phyloP scores from a whole-genome alignment of 2,888 invertebrate species.

The Drosophila niveifrons region DNA sequence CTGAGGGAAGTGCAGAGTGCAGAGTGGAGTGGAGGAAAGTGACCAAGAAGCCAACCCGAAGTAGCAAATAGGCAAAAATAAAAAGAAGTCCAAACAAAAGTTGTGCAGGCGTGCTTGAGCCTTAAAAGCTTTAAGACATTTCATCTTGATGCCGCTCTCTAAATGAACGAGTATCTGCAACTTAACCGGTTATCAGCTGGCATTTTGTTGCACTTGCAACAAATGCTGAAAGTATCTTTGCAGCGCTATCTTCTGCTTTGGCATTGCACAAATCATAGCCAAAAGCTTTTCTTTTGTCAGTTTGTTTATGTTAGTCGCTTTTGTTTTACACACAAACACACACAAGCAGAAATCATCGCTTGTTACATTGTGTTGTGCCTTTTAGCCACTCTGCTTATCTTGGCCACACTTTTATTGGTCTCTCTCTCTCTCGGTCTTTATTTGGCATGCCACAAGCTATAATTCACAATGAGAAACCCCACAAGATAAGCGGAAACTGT shows the following conservation, averaged over 20 bases:
- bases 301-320: constrained; percentile 17
- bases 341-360: constrained; percentile 22
- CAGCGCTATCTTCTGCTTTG: constrained; percentile 11
- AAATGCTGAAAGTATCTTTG: constrained; percentile 42
- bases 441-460: constrained; percentile 70
- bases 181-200: constrained; percentile 41
- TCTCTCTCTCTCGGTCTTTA: constrained; percentile 47
- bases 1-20: constrained; percentile 7
- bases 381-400: constrained; percentile 71
- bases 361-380: constrained; percentile 23
- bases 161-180: constrained; percentile 26
- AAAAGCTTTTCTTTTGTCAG: constrained; percentile 22
- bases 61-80: constrained; percentile 39
- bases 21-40: background rate
- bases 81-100: constrained; percentile 55
- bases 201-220: constrained; percentile 46
- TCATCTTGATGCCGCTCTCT: constrained; percentile 18
- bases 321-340: constrained; percentile 9
- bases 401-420: constrained; percentile 75
- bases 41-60: constrained; percentile 4
- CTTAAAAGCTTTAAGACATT: constrained; percentile 57
- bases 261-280: constrained; percentile 63
- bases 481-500: constrained; percentile 58
- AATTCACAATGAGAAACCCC: constrained; percentile 58
- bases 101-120: constrained; percentile 38